Base-by-base conservation (phyloP, 2,888 invertebrate species). In the Lydus trimaculatus region DNA sequence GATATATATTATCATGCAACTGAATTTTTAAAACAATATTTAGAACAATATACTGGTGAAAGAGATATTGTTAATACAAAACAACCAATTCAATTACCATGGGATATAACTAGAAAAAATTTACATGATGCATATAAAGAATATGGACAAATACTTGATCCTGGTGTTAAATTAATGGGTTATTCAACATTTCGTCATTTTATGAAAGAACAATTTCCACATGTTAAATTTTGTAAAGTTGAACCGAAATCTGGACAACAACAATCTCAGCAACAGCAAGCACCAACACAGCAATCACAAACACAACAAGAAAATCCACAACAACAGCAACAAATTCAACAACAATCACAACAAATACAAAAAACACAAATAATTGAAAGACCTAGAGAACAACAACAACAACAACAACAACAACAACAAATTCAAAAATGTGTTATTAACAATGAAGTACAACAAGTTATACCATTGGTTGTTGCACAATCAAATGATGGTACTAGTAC, bases 161-260 rank as follows among this genome's bases (percentile, higher is more conserved):
- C 91, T 0, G 90, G 90, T 64, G 89, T 91, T 15, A 93, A 93
- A 83, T 85, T 92, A 17, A 92, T 94, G 92, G 93, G 93, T 0
- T 94, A 93, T 78, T 92, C 93, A 1, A 93, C 93, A 11, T 94
- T 94, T 85, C 87, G 93, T 72, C 91, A 92, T 76, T 94, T 93
- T 80, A 91, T 94, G 91, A 93, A 92, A 81, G 92, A 92, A 77
- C 93, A 93, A 80, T 94, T 93, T 83, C 92, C 93, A 0, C 91
- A 92, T 77, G 91, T 93, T 5, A 92, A 91, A 80, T 93, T 93
- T 80, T 87, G 87, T 59, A 88, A 88, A 78, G 80, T 87, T 17
- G 91, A 91, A 71, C 89, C 89, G 0, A 90, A 90, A 78, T 61
- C 61, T 33, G 36, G 23, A 73, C 73, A 64, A 39, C 86, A 86